phyloP scores from a whole-genome alignment of 2,888 invertebrate genomes.

The Uloborus plumipes region DNA sequence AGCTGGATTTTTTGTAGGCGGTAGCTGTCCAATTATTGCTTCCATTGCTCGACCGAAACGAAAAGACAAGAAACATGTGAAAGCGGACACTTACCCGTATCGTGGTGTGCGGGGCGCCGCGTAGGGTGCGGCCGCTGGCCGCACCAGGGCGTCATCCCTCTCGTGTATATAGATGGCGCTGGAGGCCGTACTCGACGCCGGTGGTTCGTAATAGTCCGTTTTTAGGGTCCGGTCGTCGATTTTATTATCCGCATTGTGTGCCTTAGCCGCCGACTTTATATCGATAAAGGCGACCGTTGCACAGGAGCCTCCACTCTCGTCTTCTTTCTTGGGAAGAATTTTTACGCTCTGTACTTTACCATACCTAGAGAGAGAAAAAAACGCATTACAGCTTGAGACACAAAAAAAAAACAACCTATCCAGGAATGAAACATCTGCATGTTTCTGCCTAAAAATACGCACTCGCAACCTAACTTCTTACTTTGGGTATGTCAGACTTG shows the following conservation, averaged over 20 bases:
- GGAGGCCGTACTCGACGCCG: conserved; percentile 70
- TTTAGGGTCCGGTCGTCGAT: conserved; percentile 88
- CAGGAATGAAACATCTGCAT: no score
- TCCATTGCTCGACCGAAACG: not conserved
- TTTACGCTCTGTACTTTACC: conserved; percentile 98
- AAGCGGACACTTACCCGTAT: conserved; percentile 66
- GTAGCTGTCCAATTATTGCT: not conserved
- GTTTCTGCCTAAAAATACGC: no score
- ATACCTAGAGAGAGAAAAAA: conserved; percentile 78
- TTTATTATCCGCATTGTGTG: conserved; percentile 90
- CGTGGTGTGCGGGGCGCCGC: conserved; percentile 66
- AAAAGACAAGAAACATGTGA: conserved; percentile 10
- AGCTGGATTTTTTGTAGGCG: not conserved
- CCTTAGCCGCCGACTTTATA: conserved; percentile 95
- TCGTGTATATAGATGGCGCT: conserved; percentile 68
- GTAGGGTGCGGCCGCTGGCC: conserved; percentile 62
- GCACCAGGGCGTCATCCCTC: conserved; percentile 62
- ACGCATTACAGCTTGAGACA: not conserved
- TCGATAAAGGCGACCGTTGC: conserved; percentile 96
- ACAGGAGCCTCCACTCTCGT: conserved; percentile 75
- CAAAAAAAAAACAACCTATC: not conserved
- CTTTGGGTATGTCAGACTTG: no score
- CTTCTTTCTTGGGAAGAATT: conserved; percentile 78
- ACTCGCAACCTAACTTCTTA: no score
- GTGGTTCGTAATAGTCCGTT: conserved; percentile 92